Evolutionary conservation across 2,797 vertebrate genomes (phyloP).

Genomic region (Aotus griseimembra): DNA sequence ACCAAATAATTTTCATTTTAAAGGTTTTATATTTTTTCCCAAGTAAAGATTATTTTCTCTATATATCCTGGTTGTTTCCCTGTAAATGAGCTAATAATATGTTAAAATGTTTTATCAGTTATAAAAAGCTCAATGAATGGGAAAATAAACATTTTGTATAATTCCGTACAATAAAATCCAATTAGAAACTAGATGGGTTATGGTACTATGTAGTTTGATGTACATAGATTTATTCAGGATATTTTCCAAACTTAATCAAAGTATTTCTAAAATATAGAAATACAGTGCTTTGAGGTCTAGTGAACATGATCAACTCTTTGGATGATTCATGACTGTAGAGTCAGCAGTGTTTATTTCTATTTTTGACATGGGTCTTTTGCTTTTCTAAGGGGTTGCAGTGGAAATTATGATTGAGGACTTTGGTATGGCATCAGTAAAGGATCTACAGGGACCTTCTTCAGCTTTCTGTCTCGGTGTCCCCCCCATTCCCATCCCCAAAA

Average conservation of each 20-base stretch:
- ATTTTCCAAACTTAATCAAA: not conserved
- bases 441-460: not conserved
- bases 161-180: conserved; percentile 13
- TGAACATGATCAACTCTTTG: not conserved
- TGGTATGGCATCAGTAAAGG: not conserved
- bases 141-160: conserved; percentile 11
- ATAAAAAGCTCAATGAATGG: not conserved
- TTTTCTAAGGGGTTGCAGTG: not conserved
- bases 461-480: not conserved
- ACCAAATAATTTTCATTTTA: conserved; percentile 53
- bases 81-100: conserved; percentile 38
- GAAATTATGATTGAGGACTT: not conserved
- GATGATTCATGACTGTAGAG: not conserved
- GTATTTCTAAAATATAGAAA: not conserved
- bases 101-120: conserved; percentile 23
- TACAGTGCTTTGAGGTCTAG: not conserved
- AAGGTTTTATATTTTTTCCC: conserved; percentile 41
- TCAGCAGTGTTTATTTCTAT: not conserved
- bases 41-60: not conserved
- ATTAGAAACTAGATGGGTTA: not conserved
- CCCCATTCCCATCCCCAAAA: not conserved
- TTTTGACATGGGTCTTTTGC: not conserved
- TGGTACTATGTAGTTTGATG: not conserved
- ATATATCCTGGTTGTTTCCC: not conserved
- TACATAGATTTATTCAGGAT: not conserved